Conservation (phyloP, 2,888 invertebrate species). For the Drosophila nigricruria region DNA sequence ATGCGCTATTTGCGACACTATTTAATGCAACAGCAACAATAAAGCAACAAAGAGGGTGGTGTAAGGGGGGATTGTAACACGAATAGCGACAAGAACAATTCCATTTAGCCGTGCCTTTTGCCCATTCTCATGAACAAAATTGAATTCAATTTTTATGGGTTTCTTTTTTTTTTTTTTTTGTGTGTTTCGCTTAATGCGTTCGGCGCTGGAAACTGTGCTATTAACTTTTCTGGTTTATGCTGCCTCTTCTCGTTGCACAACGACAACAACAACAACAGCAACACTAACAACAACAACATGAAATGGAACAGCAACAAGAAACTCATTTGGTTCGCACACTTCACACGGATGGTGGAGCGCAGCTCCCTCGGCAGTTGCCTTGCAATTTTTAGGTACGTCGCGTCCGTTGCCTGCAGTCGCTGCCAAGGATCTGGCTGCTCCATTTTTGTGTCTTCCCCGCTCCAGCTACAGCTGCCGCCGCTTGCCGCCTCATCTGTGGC, state of each 20-base stretch:
- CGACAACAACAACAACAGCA: slow-evolving; percentile 5
- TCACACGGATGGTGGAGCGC: slow-evolving; percentile 40
- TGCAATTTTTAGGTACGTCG: slow-evolving; percentile 41
- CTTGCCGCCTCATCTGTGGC: slow-evolving; percentile 2
- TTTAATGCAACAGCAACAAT: slow-evolving; percentile 44
- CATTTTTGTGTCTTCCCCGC: slow-evolving; percentile 33
- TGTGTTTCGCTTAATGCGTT: slow-evolving; percentile 57
- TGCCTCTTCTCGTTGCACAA: slow-evolving; percentile 11
- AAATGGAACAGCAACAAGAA: slow-evolving; percentile 38
- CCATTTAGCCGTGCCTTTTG: slow-evolving; percentile 14
- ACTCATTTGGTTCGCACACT: slow-evolving; percentile 67
- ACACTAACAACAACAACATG: slow-evolving; percentile 7
- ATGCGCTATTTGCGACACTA: slow-evolving; percentile 69
- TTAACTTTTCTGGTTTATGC: slow-evolving; percentile 51
- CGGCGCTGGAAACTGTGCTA: slow-evolving; percentile 48
- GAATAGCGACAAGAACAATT: slow-evolving; percentile 37
- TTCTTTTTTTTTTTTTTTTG: not conserved
- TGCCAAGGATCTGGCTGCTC: slow-evolving; percentile 68
- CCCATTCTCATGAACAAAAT: slow-evolving; percentile 51
- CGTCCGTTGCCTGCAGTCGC: slow-evolving; percentile 50
- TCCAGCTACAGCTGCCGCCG: not conserved
- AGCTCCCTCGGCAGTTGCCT: slow-evolving; percentile 32
- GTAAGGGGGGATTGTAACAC: not conserved
- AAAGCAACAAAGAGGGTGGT: not conserved
- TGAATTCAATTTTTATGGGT: slow-evolving; percentile 64